Conservation (phyloP, 2,113 vertebrate species). For the Macrotus californicus region DNA sequence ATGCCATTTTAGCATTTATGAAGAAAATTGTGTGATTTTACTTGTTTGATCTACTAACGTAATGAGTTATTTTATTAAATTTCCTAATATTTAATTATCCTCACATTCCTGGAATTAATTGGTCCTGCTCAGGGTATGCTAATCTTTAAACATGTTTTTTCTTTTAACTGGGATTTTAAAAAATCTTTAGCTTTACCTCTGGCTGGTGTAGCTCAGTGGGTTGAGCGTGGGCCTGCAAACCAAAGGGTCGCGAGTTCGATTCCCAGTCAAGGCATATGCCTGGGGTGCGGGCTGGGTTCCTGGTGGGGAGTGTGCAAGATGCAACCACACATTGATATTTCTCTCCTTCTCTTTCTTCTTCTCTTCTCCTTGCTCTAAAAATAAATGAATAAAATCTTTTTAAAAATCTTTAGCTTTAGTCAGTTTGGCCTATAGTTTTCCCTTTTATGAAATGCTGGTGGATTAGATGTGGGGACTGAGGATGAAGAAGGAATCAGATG, state of each 20-base stretch:
- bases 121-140: background rate
- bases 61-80: conserved; percentile 1
- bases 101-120: background rate
- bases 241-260: too few species aligned
- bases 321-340: too few species aligned
- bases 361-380: too few species aligned
- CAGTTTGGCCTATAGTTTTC: background rate
- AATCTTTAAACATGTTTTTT: background rate
- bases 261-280: too few species aligned
- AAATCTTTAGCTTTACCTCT: background rate
- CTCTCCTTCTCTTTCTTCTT: too few species aligned
- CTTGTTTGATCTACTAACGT: background rate
- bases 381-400: background rate
- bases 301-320: too few species aligned
- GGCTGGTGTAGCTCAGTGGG: too few species aligned
- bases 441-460: background rate
- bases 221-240: too few species aligned
- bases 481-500: background rate
- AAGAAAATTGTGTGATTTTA: background rate
- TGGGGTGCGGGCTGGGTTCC: too few species aligned
- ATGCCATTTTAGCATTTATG: background rate
- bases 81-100: background rate
- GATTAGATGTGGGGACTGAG: background rate
- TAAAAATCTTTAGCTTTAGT: background rate
- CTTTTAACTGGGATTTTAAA: background rate